Evolutionary conservation across 2,888 invertebrate species (phyloP), one percentile per base, ranked within the genome.

Genomic region (Metopia argyrocephala): DNA sequence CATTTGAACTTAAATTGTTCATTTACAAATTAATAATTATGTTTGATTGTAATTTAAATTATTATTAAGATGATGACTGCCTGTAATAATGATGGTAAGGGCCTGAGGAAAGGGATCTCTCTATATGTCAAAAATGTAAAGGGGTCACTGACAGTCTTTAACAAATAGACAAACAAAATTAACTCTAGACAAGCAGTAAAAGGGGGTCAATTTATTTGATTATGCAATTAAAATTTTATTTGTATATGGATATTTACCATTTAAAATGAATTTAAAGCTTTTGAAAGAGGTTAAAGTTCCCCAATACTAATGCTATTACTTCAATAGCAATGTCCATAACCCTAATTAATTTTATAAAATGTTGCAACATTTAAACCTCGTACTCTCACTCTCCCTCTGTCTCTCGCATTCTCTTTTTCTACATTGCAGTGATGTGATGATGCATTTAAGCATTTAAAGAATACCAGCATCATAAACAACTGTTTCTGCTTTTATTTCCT

Each of bases 1-100:
- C 70, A 45, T 81, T 81, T 81, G 81, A 81, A 70, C 78, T 81
- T 74, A 70, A 81, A 78, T 78, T 81, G 78, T 66, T 70, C 81
- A 70, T 78, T 78, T 74, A 78, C 78, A 78, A 81, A 81, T 81
- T 81, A 74, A 78, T 78, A 78, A 78, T 71, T 71, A 78, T 52
- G 28, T 25, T 65, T 52, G 20, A 48, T 71, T 78, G 66, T 71
- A 66, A 59, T 61, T 76, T 59, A 61, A 71, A 66, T 71, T 46
- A 66, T 59, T 54, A 65, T 71, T 59, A 66, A 59, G 48, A 78
- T 6, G 18, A 12, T 38, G 15, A 38, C 9, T 15, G 15, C 0
- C 38, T 38, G n/a, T n/a, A n/a, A n/a, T n/a, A n/a, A n/a, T n/a
- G 38, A 38, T 38, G 15, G 38, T 38, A 12, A 38, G 2, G 31